These are phyloP conservation scores for Coregonus suidteri DNA, from an alignment of 2,797 vertebrate genomes.

Conservation along the genomic window DNA sequence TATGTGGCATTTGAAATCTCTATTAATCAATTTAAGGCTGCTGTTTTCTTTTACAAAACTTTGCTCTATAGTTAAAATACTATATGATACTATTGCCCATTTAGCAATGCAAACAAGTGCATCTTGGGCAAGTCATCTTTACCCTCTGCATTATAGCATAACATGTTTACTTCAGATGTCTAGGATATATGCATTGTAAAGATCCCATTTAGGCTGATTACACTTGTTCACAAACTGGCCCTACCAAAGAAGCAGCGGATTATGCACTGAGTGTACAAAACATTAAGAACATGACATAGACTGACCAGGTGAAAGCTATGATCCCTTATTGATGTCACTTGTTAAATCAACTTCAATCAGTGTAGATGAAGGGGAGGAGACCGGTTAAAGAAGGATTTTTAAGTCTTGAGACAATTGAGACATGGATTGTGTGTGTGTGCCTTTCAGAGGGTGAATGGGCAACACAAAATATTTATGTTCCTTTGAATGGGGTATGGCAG, in stretches of 20 bases:
- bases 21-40: neutral
- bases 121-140: neutral
- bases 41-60: neutral
- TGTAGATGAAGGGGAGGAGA: no score
- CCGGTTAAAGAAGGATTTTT: no score
- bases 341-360: no score
- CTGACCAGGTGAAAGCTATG: no score
- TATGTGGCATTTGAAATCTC: neutral
- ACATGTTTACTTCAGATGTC: neutral
- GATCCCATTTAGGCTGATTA: conserved; percentile 26
- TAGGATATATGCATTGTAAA: conserved; percentile 7
- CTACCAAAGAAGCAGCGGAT: conserved; percentile 34
- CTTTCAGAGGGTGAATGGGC: no score
- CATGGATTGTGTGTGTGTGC: no score
- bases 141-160: neutral
- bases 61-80: neutral
- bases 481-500: no score
- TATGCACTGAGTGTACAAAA: conserved; percentile 20
- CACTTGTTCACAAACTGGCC: conserved; percentile 51
- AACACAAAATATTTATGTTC: no score
- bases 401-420: no score
- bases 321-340: no score
- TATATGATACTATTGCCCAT: neutral
- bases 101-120: neutral
- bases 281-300: no score